Evolutionary conservation across 92 coral and sea anemone species (phyloP), one percentile per base, ranked within the genome.

Genomic region (Chrysogorgia sp.): DNA sequence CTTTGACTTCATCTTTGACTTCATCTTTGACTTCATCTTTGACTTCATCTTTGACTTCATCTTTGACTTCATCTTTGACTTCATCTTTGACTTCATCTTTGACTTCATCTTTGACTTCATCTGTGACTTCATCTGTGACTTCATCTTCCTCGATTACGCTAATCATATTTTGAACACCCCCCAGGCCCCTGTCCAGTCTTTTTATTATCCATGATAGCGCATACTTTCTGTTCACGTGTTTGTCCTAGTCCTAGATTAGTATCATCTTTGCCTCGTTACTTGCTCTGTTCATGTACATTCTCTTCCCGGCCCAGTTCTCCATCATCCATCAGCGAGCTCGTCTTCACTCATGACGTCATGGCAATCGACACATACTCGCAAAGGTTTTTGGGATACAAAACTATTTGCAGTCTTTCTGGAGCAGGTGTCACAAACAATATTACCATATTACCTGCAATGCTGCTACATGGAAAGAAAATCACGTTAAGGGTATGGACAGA

Each of bases 391-490:
- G 28, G 91, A 74, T 28, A 35, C 68, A 7, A 83, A 67, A 67
- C 87, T 88, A 58, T 59, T 37, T 22, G 86, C 75, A 63, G 93
- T 86, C 78, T 91, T 86, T 45, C 85, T 83, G 33, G 86, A 82
- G 69, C 98, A 91, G 22, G 70, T 61, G 58, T 85, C 90, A 61
- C 97, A 91, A 65, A 91, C 87, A 58, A 91, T 80, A 55, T 91
- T 92, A 10, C 97, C 97, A 58, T 97, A 91, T 63, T 91, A 94
- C 37, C 88, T 88, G 68, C 94, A 94, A 77, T 89, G 92, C 58
- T 83, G 87, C 98, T 91, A 34, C 24, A 53, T 37, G 31, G 23
- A 26, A 40, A 50, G 35, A 75, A 41, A 41, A 48, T 10, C 40
- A 61, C 15, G 8, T 8, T 22, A 1, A 15, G 14, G 12, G 26